Evolutionary conservation across 2,113 vertebrate genomes (phyloP), one percentile per base, ranked within the genome.

Genomic region (Pangasianodon gigas): DNA sequence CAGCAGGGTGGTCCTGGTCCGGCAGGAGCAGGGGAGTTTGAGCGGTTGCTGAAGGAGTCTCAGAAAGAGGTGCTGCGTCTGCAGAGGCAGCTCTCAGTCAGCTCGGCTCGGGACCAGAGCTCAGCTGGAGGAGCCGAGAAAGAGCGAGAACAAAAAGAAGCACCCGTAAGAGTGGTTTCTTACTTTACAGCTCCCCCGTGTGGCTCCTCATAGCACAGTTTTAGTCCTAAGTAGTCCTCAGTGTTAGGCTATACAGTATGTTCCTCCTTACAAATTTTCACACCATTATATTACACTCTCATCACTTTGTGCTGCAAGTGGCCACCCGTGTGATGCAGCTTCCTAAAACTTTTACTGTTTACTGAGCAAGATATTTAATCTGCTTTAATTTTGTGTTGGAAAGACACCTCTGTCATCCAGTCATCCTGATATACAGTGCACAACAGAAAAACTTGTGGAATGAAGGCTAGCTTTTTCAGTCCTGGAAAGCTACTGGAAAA

Each of bases 51-150:
- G 86, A 95, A 95, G 65, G 98, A 98, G 92, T 99, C 98, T 86
- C 98, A 99, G 95, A 96, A 95, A 84, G 98, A 99, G 94, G 98
- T 99, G 84, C 84, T 99, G 87, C 95, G 98, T 80, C 95, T 99
- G 85, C 98, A 99, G 95, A 95, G 97, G 62, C 98, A 99, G 94
- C 97, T 99, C 0, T 97, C 98, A 0, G 94, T 99, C 93, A 94
- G 94, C 58, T 95, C 95, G 5, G 91, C 83, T 79, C 92, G 84
- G 67, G 94, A 93, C 58, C 93, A 93, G 69, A 77, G 21, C 85
- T 37, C 52, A 60, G 24, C 26, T 6, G 10, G 32, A 37, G 8
- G 89, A 54, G 89, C 86, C 0, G 87, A 93, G 54, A 92, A 75
- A 52, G 71, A 83, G 71, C 90, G 44, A 54, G 71, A 84, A 77